Evolutionary conservation across 2,113 vertebrate genomes (phyloP).

Genomic region (Craseonycteris thonglongyai): DNA sequence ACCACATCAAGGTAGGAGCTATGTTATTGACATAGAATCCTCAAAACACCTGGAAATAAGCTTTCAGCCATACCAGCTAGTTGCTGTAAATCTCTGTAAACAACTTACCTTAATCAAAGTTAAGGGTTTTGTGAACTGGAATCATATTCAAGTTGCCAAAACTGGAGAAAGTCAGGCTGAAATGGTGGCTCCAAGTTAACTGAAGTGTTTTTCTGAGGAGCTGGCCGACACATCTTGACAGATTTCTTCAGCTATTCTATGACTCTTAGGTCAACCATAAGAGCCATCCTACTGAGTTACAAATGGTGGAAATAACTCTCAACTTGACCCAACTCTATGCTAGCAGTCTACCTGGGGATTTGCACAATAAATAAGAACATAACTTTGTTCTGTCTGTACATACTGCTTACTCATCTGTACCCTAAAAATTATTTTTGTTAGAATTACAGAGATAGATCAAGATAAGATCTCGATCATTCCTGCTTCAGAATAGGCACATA

Average conservation of each 20-base stretch:
- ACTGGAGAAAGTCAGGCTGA: not conserved
- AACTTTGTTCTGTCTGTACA: not conserved
- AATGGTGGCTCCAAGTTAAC: not conserved
- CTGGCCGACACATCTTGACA: not conserved
- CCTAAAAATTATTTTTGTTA: not conserved
- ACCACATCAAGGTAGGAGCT: not conserved
- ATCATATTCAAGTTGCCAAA: not conserved
- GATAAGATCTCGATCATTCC: not conserved
- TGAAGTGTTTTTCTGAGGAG: not conserved
- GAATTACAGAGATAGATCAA: not conserved
- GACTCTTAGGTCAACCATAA: not conserved
- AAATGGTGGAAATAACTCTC: not conserved
- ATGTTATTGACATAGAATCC: not conserved
- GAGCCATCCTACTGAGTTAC: not conserved
- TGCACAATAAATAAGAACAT: not conserved
- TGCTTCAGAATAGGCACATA: not conserved
- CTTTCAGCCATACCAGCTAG: not conserved
- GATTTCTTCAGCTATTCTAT: not conserved
- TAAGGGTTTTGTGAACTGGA: not conserved
- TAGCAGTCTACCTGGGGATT: not conserved
- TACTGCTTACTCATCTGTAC: not conserved
- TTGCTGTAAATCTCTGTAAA: not conserved
- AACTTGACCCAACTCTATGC: not conserved
- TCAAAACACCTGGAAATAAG: not conserved
- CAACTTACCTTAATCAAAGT: slow-evolving; percentile 12